Evolutionary conservation across 2,888 invertebrate genomes (phyloP), one percentile per base, ranked within the genome.

Genomic region (Perithous albicinctus): DNA sequence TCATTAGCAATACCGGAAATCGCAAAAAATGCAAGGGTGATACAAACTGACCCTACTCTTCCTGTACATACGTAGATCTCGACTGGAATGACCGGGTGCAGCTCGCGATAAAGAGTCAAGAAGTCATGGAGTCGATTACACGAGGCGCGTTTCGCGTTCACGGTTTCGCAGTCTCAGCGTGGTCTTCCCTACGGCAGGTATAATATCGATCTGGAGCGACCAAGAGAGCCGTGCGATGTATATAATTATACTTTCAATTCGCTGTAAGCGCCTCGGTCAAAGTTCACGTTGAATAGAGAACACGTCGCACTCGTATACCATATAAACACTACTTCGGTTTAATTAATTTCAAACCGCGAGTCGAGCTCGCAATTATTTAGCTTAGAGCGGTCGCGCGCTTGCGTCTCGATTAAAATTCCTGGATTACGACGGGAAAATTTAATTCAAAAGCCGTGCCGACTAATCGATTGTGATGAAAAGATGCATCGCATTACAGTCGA

Each of bases 211-310:
- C 64, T 74, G 18, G 70, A 74, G 61, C 56, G 64, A 29, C 72
- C 78, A 82, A 83, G 84, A 85, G 84, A 84, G 83, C 82, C 85
- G 84, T 78, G 70, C 74, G 69, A 86, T 77, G 85, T 84, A 80
- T 83, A 85, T 87, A 87, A 88, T 88, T 87, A n/a, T n/a, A 87
- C 85, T 85, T 87, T 87, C 84, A 85, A 88, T 87, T 87, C 86
- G 61, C 83, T 80, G 75, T 80, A 84, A 86, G 86, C 84, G 80
- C 77, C 85, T 84, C 85, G 85, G 87, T 87, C 86, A 86, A 88
- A 88, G 86, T 84, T 80, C 85, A 84, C 80, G 74, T 63, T 83
- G 81, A 61, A 79, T 56, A 77, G 84, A 74, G 83, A 77, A 79
- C 82, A 82, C 78, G 80, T 70, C 51, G 54, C 69, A 67, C 72